phyloP scores from a whole-genome alignment of 2,797 vertebrate genomes.

The Anguilla pacifica region DNA sequence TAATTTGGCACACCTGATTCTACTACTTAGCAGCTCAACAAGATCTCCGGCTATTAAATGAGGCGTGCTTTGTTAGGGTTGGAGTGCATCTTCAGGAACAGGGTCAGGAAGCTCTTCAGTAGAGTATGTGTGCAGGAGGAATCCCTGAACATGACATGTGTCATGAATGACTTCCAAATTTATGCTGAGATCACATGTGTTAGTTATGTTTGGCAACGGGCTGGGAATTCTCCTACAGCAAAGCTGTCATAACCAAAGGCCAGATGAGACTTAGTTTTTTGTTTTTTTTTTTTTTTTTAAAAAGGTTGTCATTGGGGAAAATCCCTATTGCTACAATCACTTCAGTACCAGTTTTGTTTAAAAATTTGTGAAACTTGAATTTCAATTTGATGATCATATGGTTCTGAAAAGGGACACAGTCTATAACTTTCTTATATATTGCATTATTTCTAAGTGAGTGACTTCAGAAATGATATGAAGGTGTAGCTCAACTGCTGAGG shows the following conservation, averaged over 20 bases:
- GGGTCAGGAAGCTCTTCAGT: neutral
- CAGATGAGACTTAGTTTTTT: neutral
- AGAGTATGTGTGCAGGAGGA: neutral
- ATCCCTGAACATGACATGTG: neutral
- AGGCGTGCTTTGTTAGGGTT: too few relatives aligned
- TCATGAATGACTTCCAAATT: neutral
- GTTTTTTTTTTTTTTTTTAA: neutral
- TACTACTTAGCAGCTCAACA: too few relatives aligned
- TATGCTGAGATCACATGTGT: neutral
- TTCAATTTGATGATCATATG: too few relatives aligned
- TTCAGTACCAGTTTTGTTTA: too few relatives aligned
- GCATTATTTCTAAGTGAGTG: too few relatives aligned
- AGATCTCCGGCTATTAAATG: too few relatives aligned
- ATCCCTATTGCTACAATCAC: neutral
- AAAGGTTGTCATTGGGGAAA: neutral
- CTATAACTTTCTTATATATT: too few relatives aligned
- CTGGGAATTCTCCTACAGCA: neutral
- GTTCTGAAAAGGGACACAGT: too few relatives aligned
- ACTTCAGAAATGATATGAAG: too few relatives aligned
- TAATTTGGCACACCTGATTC: too few relatives aligned
- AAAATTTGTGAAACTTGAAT: neutral
- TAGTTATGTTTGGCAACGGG: neutral
- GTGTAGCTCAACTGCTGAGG: too few relatives aligned
- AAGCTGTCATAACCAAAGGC: neutral
- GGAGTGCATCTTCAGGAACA: too few relatives aligned